Percentiles rank a stretch among this genome's conserved stretches.
phyloP scores from a whole-genome alignment of 2,888 invertebrate genomes.

The Athalia circularis region DNA sequence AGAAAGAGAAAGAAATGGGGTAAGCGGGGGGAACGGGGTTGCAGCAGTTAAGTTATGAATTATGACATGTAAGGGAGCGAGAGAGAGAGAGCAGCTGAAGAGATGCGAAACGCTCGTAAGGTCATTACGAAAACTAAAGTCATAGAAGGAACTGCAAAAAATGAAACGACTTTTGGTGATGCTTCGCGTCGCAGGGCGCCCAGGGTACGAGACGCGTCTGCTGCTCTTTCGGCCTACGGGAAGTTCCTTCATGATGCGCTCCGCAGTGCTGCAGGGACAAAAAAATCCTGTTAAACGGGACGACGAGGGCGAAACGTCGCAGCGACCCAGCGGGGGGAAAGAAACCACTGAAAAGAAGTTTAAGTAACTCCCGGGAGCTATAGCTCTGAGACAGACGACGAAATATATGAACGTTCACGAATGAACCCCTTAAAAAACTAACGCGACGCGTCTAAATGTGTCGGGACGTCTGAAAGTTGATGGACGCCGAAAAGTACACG shows the following conservation, averaged over 20 bases:
- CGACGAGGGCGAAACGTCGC: conserved; percentile 22
- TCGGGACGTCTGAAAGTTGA: conserved; percentile 14
- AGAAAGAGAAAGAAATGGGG: conserved; percentile 51
- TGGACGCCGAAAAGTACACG: background rate
- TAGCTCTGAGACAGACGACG: background rate
- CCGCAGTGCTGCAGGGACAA: conserved; percentile 46
- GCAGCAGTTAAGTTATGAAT: conserved; percentile 72
- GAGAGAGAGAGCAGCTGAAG: conserved; percentile 51
- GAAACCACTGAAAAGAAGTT: conserved; percentile 24
- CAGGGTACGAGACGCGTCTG: conserved; percentile 33
- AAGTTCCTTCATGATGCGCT: conserved; percentile 53
- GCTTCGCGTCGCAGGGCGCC: conserved; percentile 46
- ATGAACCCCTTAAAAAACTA: conserved; percentile 15
- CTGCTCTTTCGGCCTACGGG: conserved; percentile 51
- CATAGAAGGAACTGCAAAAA: conserved; percentile 62
- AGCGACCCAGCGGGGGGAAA: background rate
- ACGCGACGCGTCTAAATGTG: conserved; percentile 5
- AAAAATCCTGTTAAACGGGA: conserved; percentile 42
- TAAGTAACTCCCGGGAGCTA: background rate
- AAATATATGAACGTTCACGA: conserved; percentile 10
- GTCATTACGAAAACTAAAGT: conserved; percentile 64
- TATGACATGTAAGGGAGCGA: conserved; percentile 63
- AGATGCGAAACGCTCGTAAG: conserved; percentile 57
- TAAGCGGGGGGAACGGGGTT: conserved; percentile 51
- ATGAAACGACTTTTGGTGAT: conserved; percentile 58